phyloP scores from a whole-genome alignment of 2,888 invertebrate species.

The Chrysomela aeneicollis region DNA sequence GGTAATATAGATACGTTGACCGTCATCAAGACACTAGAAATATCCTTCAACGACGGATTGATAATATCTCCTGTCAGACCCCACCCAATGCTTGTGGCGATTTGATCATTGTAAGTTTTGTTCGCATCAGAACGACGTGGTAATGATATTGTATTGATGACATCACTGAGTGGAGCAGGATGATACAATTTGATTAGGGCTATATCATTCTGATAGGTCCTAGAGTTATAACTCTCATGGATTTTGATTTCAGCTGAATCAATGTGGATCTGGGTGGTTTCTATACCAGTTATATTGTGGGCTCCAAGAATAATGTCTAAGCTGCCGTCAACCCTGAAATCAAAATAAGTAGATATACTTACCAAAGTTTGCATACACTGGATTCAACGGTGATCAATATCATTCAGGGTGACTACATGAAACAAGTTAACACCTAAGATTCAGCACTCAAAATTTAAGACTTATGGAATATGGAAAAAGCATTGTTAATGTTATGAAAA shows the following conservation, averaged over 20 bases:
- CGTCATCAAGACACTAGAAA: slow-evolving; percentile 40
- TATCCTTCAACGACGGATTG: slow-evolving; percentile 38
- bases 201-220: slow-evolving; percentile 42
- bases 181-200: slow-evolving; percentile 43
- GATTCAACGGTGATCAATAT: no score
- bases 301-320: slow-evolving; percentile 48
- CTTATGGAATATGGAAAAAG: no score
- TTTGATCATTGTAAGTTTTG: slow-evolving; percentile 31
- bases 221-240: slow-evolving; percentile 40
- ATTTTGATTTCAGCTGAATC: slow-evolving; percentile 36
- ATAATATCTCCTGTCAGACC: slow-evolving; percentile 43
- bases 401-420: no score
- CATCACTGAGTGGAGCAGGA: slow-evolving; percentile 35
- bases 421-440: no score
- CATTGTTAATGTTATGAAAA: no score
- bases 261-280: slow-evolving; percentile 37
- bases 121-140: slow-evolving; percentile 39
- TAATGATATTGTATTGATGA: slow-evolving; percentile 39
- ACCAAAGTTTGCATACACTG: no score
- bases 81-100: slow-evolving; percentile 45
- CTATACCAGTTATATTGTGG: slow-evolving; percentile 43
- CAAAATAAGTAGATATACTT: background rate
- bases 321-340: slow-evolving; percentile 33
- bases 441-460: no score
- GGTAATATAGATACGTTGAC: slow-evolving; percentile 41